phyloP scores from a whole-genome alignment of 2,113 vertebrate genomes.

The Corvus moneduloides region DNA sequence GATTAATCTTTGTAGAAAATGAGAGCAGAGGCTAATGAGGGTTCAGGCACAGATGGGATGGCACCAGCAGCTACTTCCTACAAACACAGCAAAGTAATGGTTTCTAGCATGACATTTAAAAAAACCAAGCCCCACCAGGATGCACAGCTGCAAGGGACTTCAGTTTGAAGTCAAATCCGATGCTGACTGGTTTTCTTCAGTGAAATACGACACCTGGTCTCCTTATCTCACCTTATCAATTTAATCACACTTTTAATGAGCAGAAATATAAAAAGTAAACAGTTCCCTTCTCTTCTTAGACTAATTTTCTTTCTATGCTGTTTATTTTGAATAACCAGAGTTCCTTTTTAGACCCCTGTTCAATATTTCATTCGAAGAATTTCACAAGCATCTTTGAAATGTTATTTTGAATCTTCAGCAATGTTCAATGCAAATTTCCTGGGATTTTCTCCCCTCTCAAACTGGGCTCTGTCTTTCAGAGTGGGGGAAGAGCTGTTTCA shows the following conservation, averaged over 20 bases:
- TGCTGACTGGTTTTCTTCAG: not conserved
- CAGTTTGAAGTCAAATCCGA: not conserved
- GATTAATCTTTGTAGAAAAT: slow-evolving; percentile 13
- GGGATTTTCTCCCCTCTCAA: not conserved
- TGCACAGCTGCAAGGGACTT: not conserved
- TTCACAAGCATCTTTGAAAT: not conserved
- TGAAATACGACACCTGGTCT: not conserved
- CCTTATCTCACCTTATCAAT: not conserved
- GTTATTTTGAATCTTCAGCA: not conserved
- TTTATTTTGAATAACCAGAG: not conserved
- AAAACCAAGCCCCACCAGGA: not conserved
- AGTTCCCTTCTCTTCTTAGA: not conserved
- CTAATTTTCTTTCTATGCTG: not conserved
- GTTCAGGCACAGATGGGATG: slow-evolving; percentile 21
- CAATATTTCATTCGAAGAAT: not conserved
- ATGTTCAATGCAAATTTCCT: not conserved
- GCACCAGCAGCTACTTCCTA: slow-evolving; percentile 1
- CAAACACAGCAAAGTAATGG: not conserved
- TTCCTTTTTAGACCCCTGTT: not conserved
- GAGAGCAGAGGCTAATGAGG: slow-evolving; percentile 32
- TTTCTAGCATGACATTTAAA: not conserved
- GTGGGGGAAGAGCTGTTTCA: not conserved
- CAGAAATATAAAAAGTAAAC: not conserved
- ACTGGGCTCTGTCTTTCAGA: not conserved
- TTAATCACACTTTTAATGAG: slow-evolving; percentile 4